Evolutionary conservation across 2,888 invertebrate species (phyloP), one percentile per base, ranked within the genome.

Genomic region (Sipha maydis): DNA sequence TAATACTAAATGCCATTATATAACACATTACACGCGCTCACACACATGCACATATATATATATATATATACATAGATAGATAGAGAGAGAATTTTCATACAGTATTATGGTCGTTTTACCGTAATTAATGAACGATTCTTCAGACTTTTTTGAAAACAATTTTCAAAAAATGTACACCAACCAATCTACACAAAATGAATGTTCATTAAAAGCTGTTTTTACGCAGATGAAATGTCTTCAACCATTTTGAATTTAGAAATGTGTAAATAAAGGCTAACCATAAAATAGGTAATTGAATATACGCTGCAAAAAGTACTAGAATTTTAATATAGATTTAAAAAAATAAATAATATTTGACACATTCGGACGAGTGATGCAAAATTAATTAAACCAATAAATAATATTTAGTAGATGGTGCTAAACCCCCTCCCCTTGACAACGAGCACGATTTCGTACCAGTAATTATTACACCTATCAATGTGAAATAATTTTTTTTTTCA

Each of bases 161-260:
- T 48, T 48, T 77, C 9, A 48, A 28, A 77, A 28, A 41, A 19
- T 77, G 48, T 77, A 48, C 48, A 48, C 48, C 14, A 14, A 48
- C 48, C 48, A 2, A 48, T 48, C 14, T 48, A 48, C 48, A 48
- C 48, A 28, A 77, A 77, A 77, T 77, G 28, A 77, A 48, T 77
- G 48, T 34, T 77, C 77, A 77, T 77, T 77, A 77, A 77, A 28
- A 77, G n/a, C 41, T 77, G 28, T 77, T 48, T 77, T 48, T 14
- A 17, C 77, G 28, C n/a, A 28, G 4, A 19, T 48, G 11, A 56
- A 78, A 78, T 61, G 25, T 61, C 1, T 61, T 61, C 25, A 61
- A 61, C 21, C 61, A 61, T 21, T 21, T 25, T 25, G 21, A 61
- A 61, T 61, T 61, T 61, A 61, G 61, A 61, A 61, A 61, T 5